Evolutionary conservation across 1,140 invertebrate species (phyloP).

Genomic region (Hydropsyche tenuis): DNA sequence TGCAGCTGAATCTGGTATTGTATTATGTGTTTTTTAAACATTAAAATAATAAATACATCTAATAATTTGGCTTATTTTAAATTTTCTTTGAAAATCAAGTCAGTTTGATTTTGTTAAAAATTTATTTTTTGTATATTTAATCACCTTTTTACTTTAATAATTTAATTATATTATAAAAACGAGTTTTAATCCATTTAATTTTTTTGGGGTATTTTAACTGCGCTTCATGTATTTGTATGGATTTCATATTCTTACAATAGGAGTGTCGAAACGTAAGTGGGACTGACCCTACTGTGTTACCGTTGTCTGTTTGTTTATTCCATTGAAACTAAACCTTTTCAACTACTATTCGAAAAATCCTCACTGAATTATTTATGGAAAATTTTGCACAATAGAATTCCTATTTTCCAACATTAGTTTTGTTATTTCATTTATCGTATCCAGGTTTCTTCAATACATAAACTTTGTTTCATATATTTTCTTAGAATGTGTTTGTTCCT

Average conservation of each 20-base stretch:
- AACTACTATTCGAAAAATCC: too few species aligned
- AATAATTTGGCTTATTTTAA: too few species aligned
- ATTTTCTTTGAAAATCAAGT: too few species aligned
- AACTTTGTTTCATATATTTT: background rate
- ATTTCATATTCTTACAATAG: conserved; percentile 52
- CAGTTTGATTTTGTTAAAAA: too few species aligned
- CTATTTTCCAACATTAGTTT: too few species aligned
- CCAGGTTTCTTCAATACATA: too few species aligned
- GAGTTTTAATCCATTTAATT: background rate
- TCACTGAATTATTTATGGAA: too few species aligned
- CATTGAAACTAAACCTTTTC: background rate
- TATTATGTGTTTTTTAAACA: too few species aligned
- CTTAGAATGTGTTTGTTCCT: background rate
- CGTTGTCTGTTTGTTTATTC: conserved; percentile 55
- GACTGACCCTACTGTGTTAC: conserved; percentile 50
- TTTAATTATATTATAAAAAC: background rate
- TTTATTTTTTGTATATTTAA: background rate
- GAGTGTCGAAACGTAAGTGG: conserved; percentile 63
- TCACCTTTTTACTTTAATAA: background rate
- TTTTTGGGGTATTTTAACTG: background rate
- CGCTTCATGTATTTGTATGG: background rate
- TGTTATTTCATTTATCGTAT: too few species aligned
- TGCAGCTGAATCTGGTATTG: conserved; percentile 75
- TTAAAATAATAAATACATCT: too few species aligned
- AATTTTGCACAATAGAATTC: too few species aligned